A percentile compares a stretch with the other conserved stretches of the same genome.
These are phyloP conservation scores for Callyntrura sp. DNA, from an alignment of 2,888 invertebrate species.

Conservation along the genomic window DNA sequence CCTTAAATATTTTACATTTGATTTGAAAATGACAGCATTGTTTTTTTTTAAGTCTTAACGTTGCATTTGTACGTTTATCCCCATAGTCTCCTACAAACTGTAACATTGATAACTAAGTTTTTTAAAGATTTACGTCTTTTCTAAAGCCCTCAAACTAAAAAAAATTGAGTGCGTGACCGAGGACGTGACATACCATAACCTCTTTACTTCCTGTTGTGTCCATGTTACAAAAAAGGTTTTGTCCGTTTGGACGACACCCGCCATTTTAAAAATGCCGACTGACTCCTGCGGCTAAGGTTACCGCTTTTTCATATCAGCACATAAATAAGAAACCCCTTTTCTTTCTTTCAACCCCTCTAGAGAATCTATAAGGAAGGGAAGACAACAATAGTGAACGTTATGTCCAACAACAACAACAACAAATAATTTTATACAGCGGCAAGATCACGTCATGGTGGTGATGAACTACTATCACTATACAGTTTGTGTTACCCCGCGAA, in stretches of 20 bases:
- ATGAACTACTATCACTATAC: too few species aligned
- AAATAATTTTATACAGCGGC: neutral
- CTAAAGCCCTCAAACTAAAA: too few species aligned
- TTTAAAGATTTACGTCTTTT: too few species aligned
- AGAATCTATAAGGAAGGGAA: neutral
- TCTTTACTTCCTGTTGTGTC: neutral
- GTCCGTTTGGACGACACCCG: neutral
- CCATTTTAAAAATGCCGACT: neutral
- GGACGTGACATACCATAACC: too few species aligned
- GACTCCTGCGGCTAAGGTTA: neutral
- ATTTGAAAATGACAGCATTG: too few species aligned
- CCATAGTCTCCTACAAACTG: neutral
- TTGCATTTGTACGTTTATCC: too few species aligned
- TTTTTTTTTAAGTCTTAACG: too few species aligned
- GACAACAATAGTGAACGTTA: neutral
- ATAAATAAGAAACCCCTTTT: neutral
- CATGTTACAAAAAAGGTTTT: neutral
- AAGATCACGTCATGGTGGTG: too few species aligned
- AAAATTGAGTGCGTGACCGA: neutral
- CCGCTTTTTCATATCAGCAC: neutral
- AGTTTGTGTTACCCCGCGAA: neutral
- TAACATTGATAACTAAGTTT: too few species aligned
- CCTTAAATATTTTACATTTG: too few species aligned
- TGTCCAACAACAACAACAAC: constrained; percentile 29
- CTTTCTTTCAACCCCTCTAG: constrained; percentile 6